Base-by-base conservation (phyloP, 2,113 vertebrate species). In the Anser brachyrhynchus region DNA sequence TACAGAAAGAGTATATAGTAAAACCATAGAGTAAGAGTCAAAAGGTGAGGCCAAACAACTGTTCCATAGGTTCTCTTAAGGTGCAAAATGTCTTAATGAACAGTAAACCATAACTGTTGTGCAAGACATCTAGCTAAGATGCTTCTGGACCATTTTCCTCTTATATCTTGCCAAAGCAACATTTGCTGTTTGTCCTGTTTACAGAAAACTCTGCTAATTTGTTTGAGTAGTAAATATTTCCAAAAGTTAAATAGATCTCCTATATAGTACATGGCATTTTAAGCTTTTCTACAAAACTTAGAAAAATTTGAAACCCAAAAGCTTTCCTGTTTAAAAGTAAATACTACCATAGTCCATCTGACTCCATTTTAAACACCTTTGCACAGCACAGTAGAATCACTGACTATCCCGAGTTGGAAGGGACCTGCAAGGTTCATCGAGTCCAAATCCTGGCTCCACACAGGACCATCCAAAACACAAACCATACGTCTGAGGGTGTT, bases 161-260 rank as follows among this genome's bases (percentile, higher is more conserved):
- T 55, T 46, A 75, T n/a, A 55, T 59, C 41, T 20, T 66, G 80
- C 71, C 62, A 51, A 95, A 87, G 61, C 49, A 96, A 41, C 76
- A 92, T 80, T 94, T 96, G 86, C 49, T 87, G 78, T 46, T 73
- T 90, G 16, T 94, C 62, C 26, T 92, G 80, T 87, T 79, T 88
- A 87, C 59, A 93, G 86, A 94, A 87, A 92, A 78, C 58, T 87
- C 61, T 65, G 39, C 43, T 67, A 72, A 80, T 77, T 75, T 85
- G 37, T 92, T 90, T 80, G 52, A 81, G n/a, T 39, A 64, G 54
- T 70, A 72, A 81, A 75, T 75, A 37, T 54, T 87, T 83, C 4
- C 10, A 57, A 70, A 74, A 62, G 23, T 31, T 19, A 39, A 31
- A 20, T n/a, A n/a, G 3, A 13, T 75, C 71, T 78, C 5, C 84